Percentiles rank a stretch among this genome's conserved stretches.
Conservation (phyloP, 2,888 invertebrate species). For the Tromatobia lineatoria region DNA sequence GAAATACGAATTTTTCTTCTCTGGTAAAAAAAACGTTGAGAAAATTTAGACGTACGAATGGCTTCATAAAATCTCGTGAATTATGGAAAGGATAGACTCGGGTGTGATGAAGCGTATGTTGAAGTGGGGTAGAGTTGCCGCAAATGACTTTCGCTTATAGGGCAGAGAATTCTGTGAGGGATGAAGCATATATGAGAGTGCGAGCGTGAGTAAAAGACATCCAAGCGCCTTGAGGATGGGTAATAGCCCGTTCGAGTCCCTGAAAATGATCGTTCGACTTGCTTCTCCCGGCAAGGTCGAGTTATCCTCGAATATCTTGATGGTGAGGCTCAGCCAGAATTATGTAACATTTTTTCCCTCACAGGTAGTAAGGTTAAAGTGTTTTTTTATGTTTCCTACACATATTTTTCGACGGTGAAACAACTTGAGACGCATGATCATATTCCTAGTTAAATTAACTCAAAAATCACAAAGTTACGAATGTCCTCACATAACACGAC, state of each 20-base stretch:
- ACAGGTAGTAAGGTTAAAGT: background rate
- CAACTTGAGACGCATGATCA: background rate
- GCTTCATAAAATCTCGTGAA: background rate
- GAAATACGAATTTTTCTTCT: background rate
- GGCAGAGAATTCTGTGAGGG: background rate
- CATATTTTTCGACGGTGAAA: background rate
- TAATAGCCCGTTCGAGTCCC: conserved; percentile 10
- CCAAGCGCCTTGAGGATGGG: background rate
- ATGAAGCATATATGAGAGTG: conserved; percentile 2
- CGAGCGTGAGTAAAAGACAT: conserved; percentile 13
- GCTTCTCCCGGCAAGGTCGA: conserved; percentile 21
- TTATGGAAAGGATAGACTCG: conserved; percentile 11
- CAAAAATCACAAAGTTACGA: background rate
- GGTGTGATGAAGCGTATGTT: conserved; percentile 7
- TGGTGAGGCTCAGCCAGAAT: background rate
- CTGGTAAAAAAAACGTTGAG: background rate
- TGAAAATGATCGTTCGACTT: conserved; percentile 41
- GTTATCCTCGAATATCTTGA: conserved; percentile 30
- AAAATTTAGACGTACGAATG: background rate
- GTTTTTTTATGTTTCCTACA: conserved; percentile 6
- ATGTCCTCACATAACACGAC: background rate
- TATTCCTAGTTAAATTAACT: background rate
- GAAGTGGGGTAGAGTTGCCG: background rate
- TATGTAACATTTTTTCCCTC: background rate
- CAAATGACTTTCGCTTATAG: conserved; percentile 12